A percentile compares a stretch with the other conserved stretches of the same genome.
These are phyloP conservation scores for Pilophorus perplexus DNA, from an alignment of 2,888 invertebrate genomes.

Conservation along the genomic window DNA sequence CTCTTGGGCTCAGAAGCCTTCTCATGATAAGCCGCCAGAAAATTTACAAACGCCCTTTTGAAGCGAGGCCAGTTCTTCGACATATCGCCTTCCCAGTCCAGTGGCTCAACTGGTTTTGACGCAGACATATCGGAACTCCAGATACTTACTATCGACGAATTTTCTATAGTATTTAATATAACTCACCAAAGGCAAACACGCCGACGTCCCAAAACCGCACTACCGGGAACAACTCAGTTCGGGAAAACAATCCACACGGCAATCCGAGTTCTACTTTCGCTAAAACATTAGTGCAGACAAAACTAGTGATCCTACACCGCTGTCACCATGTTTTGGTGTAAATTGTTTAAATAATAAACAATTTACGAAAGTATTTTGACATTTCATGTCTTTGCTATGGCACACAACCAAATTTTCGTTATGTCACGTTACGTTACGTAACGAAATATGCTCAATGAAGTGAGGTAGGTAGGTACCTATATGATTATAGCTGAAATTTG, in stretches of 20 bases:
- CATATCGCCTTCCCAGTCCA: constrained; percentile 6
- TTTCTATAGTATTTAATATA: no score
- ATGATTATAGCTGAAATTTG: no score
- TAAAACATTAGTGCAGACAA: no score
- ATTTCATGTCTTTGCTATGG: no score
- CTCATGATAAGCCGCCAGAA: constrained; percentile 10
- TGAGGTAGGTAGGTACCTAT: no score
- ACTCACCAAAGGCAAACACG: no score
- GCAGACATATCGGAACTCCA: not conserved
- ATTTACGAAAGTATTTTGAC: no score
- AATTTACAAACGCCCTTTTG: not conserved
- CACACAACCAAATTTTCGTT: no score
- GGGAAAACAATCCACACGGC: not conserved
- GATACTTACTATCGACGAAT: no score
- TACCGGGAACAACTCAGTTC: not conserved
- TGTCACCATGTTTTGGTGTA: constrained; percentile 31
- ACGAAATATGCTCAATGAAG: no score
- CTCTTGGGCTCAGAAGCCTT: not conserved
- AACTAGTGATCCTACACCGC: constrained; percentile 1
- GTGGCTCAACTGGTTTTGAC: constrained; percentile 1
- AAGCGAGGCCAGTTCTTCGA: not conserved
- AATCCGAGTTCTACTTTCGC: not conserved
- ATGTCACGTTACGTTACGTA: no score
- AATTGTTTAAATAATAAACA: no score
- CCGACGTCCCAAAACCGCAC: not conserved